A percentile compares a stretch with the other conserved stretches of the same genome.
Conservation (phyloP, 2,113 vertebrate genomes). For the Planiliza haematocheilus region DNA sequence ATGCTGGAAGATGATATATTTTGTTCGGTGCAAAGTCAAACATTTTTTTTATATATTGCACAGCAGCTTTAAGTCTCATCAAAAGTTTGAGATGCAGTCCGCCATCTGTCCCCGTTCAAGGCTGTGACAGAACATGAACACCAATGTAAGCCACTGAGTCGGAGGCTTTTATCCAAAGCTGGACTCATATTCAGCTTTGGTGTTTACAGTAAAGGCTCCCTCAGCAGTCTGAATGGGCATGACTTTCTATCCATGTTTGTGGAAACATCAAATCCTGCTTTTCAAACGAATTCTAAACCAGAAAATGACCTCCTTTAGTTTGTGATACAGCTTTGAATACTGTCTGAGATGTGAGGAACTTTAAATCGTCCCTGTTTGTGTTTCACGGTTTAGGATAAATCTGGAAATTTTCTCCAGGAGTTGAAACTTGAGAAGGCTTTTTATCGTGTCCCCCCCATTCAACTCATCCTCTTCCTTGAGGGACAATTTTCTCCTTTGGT, state of each 20-base stretch:
- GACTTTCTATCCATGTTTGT: slow-evolving; percentile 15
- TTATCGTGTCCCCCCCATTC: not conserved
- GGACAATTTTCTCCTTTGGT: slow-evolving; percentile 23
- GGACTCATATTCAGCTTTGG: slow-evolving; percentile 23
- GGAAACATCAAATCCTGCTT: not conserved
- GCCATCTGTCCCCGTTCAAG: not conserved
- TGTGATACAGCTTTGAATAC: not conserved
- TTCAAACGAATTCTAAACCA: too few relatives aligned
- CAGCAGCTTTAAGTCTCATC: not conserved
- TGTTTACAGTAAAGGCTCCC: slow-evolving; percentile 8
- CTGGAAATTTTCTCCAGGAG: slow-evolving; percentile 18
- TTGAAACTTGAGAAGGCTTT: not conserved
- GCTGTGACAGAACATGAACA: slow-evolving; percentile 38
- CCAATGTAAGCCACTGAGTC: slow-evolving; percentile 15
- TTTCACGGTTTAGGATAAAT: not conserved
- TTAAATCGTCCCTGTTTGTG: slow-evolving; percentile 19
- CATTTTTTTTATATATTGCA: too few relatives aligned
- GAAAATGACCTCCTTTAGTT: not conserved
- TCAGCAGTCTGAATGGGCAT: slow-evolving; percentile 1
- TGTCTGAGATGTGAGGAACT: slow-evolving; percentile 17
- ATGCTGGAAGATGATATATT: not conserved
- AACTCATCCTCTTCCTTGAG: not conserved
- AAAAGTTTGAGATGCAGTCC: not conserved
- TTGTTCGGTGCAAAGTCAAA: not conserved
- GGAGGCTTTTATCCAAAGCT: slow-evolving; percentile 25